Base-by-base conservation (phyloP, 2,888 invertebrate genomes). In the Xanthia togata region DNA sequence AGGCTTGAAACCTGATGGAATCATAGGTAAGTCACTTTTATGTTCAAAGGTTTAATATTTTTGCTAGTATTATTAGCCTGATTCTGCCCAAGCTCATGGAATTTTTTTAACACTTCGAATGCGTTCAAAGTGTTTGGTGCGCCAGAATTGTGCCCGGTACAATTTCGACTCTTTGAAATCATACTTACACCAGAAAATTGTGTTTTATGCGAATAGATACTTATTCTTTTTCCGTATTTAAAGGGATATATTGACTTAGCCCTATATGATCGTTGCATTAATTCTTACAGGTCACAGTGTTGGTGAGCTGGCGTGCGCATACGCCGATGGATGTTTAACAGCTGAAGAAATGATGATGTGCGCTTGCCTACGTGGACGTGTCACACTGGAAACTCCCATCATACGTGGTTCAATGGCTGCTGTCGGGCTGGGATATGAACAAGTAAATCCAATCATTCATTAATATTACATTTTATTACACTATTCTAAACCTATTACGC, bases 231-330 rank as follows among this genome's bases (percentile, higher is more conserved):
- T 3, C 14, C 14, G 14, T 44, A 44, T 44, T 14, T 44, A 44
- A 12, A 2, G 44, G 12, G 14, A 47, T 47, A 44, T 44, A 47
- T 14, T 17, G 44, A 44, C 12, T 44, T 3, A 17, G 53, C 53
- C 53, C 23, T 53, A 53, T 57, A 26, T 26, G 26, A 57, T 5
- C 14, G 9, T 14, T 47, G 5, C 31, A 38, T 38, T 1, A 17
- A 17, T 20, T 41, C 8, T 65, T 62, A 14, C 75, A 96, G 99
- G 99, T 0, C 99, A 99, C 93, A 99, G 99, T 38, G 98, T 99
- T 0, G 99, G 99, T 53, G 99, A 99, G 93, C 95, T 99, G 41
- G 99, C 98, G 1, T 99, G 99, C 92, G 99, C 98, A 0, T 99
- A 99, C 93, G 99, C 98, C 2, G 99, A 99, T 92, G 98, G 98